Base-by-base conservation (phyloP, 2,797 vertebrate species). In the Acanthurus lineatus region DNA sequence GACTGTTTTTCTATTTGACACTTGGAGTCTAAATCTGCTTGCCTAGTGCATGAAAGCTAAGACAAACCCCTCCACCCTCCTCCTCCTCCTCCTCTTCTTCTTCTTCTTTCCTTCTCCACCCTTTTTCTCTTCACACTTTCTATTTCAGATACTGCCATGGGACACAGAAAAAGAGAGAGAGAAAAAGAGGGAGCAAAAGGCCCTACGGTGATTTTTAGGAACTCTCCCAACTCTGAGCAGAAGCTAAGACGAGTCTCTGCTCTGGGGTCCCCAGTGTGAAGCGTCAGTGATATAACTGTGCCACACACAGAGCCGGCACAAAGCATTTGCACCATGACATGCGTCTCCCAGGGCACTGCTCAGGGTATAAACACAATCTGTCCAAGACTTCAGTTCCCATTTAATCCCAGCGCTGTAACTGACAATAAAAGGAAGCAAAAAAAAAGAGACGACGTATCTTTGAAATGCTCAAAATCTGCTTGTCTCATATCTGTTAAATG, bases 1-100 rank as follows among this genome's bases (percentile, higher is more conserved):
- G 90, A 83, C 85, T 94, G 92, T 94, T 95, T 93, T 94, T 95
- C 91, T 94, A 89, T 86, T 94, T 94, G 93, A 95, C 93, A 95
- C 93, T 94, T 92, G 73, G 91, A 94, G 84, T 89, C 88, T 93
- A 93, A 93, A 94, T 94, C 92, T 92, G 89, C 92, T 93, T 93
- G 86, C 88, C 83, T 83, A 89, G 88, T 82, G 89, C 90, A 90
- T 91, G 85, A 94, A 93, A 90, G 89, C 88, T 86, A 92, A 92
- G 88, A 92, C 85, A 93, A 94, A 91, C 81, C 87, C 86, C 76
- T 73, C 66, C 79, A 73, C 51, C 69, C 82, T 69, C 76, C 65
- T 65, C 78, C 74, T 57, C 69, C 40, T 67, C 65, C 67, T 72
- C 77, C 49, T 69, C 51, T 25, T 35, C 77, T 69, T 72, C 77